Percentiles rank a stretch among this genome's conserved stretches.
Evolutionary conservation across 2,888 invertebrate species (phyloP).

Genomic region (Nemotelus nigrinus): DNA sequence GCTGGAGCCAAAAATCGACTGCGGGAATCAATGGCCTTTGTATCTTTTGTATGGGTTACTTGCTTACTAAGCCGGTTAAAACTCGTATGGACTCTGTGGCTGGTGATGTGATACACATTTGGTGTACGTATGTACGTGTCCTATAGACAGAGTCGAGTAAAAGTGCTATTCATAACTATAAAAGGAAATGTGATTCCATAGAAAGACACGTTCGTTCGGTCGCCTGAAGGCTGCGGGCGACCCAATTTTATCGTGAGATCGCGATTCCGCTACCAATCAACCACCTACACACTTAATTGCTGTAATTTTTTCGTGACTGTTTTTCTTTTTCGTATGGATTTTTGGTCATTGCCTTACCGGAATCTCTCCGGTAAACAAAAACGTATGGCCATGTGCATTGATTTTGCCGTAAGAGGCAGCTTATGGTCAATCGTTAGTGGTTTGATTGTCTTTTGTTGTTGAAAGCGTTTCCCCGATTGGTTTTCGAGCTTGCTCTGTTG

Average conservation of each 20-base stretch:
- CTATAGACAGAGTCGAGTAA: not conserved
- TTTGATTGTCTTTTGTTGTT: not conserved
- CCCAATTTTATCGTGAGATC: conserved; percentile 20
- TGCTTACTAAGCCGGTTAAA: too few species aligned
- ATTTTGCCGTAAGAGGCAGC: too few species aligned
- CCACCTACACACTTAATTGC: conserved; percentile 9
- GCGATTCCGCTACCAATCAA: conserved; percentile 1
- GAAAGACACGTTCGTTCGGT: not conserved
- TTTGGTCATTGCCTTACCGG: conserved; percentile 14
- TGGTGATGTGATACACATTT: not conserved
- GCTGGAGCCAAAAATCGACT: too few species aligned
- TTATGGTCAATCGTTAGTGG: not conserved
- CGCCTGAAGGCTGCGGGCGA: not conserved
- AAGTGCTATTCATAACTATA: conserved; percentile 14
- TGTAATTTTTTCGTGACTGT: not conserved
- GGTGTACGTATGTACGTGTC: not conserved
- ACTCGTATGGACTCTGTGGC: too few species aligned
- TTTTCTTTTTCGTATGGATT: not conserved
- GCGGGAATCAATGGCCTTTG: too few species aligned
- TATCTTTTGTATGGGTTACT: too few species aligned
- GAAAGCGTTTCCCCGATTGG: not conserved
- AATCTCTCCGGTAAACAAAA: not conserved
- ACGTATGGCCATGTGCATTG: too few species aligned
- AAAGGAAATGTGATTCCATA: conserved; percentile 1
- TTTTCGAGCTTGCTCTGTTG: not conserved